Percentiles rank a stretch among this genome's conserved stretches.
Conservation (phyloP, 2,888 invertebrate species). For the Aelia acuminata region DNA sequence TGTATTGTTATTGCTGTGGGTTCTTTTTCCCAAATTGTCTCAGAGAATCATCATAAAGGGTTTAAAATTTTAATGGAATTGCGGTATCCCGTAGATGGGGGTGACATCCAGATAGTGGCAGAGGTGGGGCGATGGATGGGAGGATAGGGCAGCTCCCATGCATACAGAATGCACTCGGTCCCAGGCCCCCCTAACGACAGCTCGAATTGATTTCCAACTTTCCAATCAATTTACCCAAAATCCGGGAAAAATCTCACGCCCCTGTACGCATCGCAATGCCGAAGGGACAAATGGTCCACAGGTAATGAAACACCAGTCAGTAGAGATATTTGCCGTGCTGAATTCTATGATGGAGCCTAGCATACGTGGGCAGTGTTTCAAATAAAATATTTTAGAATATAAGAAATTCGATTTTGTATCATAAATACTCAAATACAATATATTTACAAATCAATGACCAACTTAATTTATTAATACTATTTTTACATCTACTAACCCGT, state of each 20-base stretch:
- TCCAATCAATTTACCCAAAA: conserved; percentile 30
- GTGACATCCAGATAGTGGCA: not conserved
- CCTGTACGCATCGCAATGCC: not conserved
- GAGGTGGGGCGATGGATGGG: not conserved
- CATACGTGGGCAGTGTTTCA: not conserved
- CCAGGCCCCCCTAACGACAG: conserved; percentile 1
- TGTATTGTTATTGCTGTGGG: no score
- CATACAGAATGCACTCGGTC: conserved; percentile 6
- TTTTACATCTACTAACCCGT: no score
- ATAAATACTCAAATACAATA: no score
- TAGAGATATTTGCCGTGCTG: not conserved
- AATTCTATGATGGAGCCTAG: not conserved
- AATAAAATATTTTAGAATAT: no score
- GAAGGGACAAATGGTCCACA: not conserved
- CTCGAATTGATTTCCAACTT: conserved; percentile 36
- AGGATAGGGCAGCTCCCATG: not conserved
- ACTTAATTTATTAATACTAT: no score
- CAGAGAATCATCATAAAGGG: not conserved
- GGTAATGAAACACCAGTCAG: not conserved
- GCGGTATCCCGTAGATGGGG: not conserved
- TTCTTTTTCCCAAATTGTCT: not conserved
- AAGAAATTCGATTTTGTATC: no score
- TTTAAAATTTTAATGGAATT: not conserved
- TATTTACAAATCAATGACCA: no score
- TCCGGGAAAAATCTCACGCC: conserved; percentile 34